Percentiles rank a stretch among this genome's conserved stretches.
Conservation (phyloP, 2,888 invertebrate genomes). For the Anthophora plumipes region DNA sequence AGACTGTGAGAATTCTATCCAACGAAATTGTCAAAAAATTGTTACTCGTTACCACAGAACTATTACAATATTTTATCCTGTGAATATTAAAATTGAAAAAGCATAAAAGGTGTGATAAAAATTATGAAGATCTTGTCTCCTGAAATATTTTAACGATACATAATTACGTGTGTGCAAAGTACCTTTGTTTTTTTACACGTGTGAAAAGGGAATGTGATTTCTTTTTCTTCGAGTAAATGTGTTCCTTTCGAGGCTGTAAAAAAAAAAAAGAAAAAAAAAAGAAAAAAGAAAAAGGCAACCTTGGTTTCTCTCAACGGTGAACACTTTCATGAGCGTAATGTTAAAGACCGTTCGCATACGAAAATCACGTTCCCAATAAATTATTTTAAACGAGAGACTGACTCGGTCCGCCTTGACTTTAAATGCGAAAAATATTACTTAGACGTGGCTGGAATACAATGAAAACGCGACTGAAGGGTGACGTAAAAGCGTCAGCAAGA, state of each 20-base stretch:
- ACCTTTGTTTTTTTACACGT: too few relatives aligned
- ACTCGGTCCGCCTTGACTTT: slow-evolving; percentile 6
- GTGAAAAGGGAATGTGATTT: background rate
- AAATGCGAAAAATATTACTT: slow-evolving; percentile 35
- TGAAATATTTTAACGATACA: background rate
- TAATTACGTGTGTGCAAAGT: background rate
- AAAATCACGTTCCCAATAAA: slow-evolving; percentile 46
- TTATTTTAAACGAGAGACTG: slow-evolving; percentile 21
- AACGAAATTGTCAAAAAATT: too few relatives aligned
- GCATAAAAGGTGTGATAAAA: background rate
- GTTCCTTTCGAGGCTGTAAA: background rate
- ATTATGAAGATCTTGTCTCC: background rate
- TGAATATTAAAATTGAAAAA: background rate
- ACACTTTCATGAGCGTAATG: slow-evolving; percentile 19
- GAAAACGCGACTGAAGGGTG: background rate
- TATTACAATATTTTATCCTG: background rate
- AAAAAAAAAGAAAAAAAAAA: background rate
- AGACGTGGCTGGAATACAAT: slow-evolving; percentile 17
- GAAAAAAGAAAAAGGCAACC: slow-evolving; percentile 12
- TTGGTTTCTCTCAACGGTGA: slow-evolving; percentile 27
- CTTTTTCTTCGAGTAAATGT: background rate
- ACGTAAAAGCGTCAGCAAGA: slow-evolving; percentile 7
- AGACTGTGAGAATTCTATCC: too few relatives aligned
- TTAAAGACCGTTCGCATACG: slow-evolving; percentile 12
- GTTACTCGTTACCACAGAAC: background rate